Evolutionary conservation across 92 coral and sea anemone species (phyloP), one percentile per base, ranked within the genome.

Genomic region (Siderastrea radians): DNA sequence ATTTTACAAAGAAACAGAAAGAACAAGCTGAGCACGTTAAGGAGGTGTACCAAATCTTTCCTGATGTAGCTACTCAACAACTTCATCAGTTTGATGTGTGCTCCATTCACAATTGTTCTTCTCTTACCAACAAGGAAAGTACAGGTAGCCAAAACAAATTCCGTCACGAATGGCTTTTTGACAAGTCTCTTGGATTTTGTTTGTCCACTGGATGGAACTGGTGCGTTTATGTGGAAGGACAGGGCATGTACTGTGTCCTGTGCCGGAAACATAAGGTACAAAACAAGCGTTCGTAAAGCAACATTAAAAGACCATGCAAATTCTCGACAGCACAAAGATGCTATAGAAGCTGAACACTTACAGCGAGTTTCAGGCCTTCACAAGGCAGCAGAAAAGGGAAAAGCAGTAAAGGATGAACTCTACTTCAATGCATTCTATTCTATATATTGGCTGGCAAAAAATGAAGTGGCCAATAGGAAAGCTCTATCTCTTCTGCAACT

Each of bases 401-500:
- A 85, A 68, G 68, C 59, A 38, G 58, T 77, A 45, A 57, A 57
- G 66, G 79, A 68, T 54, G 70, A 68, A 54, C 77, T 86, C 44
- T 76, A 86, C 75, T 86, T 65, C 74, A 86, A 86, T 26, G 84
- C 84, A 65, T 86, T 78, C 58, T 83, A 66, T 53, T 19, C 49
- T 15, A 57, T 85, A 57, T 85, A 85, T 74, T 85, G 90, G 85
- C 48, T 78, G 66, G 82, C 82, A 77, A 51, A 77, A 54, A 51
- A 78, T 78, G 83, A 78, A 7, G 83, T 78, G 83, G 72, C 83
- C 83, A 78, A 78, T 78, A 78, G 83, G 83, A 78, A 78, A 78
- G 7, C 83, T 16, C 83, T 61, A 17, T 78, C 72, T 78, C 83
- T 59, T 78, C 72, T 78, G 83, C 83, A 78, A 43, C 83, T 61